A percentile compares a stretch with the other conserved stretches of the same genome.
phyloP scores from a whole-genome alignment of 2,797 vertebrate genomes.

The Oreochromis mossambicus region DNA sequence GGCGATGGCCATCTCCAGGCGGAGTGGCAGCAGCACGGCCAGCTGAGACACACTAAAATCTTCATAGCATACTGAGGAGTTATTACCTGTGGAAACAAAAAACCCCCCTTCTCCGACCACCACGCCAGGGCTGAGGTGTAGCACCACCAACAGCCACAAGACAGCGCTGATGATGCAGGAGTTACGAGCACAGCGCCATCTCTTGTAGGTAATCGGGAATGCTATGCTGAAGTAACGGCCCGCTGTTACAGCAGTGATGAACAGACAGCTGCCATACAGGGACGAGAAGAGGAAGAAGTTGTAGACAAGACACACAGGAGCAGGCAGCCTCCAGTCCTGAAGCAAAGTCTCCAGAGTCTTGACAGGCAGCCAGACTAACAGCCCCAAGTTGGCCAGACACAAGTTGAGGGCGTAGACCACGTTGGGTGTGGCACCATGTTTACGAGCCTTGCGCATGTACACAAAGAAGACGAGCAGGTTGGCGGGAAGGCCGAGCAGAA shows the following conservation, averaged over 20 bases:
- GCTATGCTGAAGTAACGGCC: conserved; percentile 87
- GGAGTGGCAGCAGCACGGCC: conserved; percentile 72
- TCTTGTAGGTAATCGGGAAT: conserved; percentile 84
- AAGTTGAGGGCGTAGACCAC: conserved; percentile 87
- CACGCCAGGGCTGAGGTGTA: conserved; percentile 76
- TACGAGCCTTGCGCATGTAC: conserved; percentile 72
- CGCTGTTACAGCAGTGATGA: conserved; percentile 79
- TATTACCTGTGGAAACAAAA: conserved; percentile 57
- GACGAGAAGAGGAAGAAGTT: conserved; percentile 80
- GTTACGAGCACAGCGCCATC: conserved; percentile 75
- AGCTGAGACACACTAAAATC: conserved; percentile 76
- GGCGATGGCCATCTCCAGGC: conserved; percentile 82
- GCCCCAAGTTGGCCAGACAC: conserved; percentile 79
- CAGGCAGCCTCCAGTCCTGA: conserved; percentile 76
- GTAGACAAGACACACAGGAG: conserved; percentile 73
- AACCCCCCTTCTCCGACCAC: conserved; percentile 67
- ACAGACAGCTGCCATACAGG: conserved; percentile 79
- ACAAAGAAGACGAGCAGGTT: conserved; percentile 79
- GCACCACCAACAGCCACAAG: conserved; percentile 80
- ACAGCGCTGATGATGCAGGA: conserved; percentile 77
- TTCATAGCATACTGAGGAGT: conserved; percentile 68
- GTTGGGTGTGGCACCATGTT: conserved; percentile 81
- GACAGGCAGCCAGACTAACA: conserved; percentile 80
- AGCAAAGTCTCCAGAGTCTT: conserved; percentile 75
- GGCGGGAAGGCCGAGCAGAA: conserved; percentile 81